phyloP scores from a whole-genome alignment of 2,888 invertebrate genomes.

The Trichogramma evanescens region DNA sequence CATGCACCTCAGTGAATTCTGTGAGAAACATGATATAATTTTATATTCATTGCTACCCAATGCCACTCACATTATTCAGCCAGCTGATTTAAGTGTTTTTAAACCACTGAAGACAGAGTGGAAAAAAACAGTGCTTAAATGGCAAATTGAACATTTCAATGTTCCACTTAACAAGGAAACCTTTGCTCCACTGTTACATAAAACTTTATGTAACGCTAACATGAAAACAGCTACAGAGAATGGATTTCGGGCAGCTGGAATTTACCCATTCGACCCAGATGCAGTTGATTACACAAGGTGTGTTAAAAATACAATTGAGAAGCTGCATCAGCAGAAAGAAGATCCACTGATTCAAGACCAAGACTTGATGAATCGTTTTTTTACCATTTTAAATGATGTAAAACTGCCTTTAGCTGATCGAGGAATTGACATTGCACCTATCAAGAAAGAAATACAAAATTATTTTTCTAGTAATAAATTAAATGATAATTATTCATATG shows the following conservation, averaged over 20 bases:
- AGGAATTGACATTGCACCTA: background rate
- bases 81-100: conserved; percentile 37
- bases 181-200: conserved; percentile 14
- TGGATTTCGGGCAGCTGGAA: background rate
- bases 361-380: background rate
- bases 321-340: background rate
- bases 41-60: conserved; percentile 27
- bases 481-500: background rate
- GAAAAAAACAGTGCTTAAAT: background rate
- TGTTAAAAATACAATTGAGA: conserved; percentile 2
- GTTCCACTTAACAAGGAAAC: background rate
- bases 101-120: conserved; percentile 26
- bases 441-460: background rate
- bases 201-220: background rate
- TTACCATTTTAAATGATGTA: background rate
- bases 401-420: background rate
- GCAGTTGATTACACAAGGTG: conserved; percentile 1
- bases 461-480: background rate
- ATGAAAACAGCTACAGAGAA: background rate
- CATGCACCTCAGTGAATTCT: conserved; percentile 28
- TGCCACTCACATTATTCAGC: conserved; percentile 31
- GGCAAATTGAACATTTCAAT: background rate
- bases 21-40: conserved; percentile 25
- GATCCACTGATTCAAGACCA: background rate
- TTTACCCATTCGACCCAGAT: background rate